These are phyloP conservation scores for Nothura maculosa DNA, from an alignment of 2,797 vertebrate genomes.

Conservation along the genomic window DNA sequence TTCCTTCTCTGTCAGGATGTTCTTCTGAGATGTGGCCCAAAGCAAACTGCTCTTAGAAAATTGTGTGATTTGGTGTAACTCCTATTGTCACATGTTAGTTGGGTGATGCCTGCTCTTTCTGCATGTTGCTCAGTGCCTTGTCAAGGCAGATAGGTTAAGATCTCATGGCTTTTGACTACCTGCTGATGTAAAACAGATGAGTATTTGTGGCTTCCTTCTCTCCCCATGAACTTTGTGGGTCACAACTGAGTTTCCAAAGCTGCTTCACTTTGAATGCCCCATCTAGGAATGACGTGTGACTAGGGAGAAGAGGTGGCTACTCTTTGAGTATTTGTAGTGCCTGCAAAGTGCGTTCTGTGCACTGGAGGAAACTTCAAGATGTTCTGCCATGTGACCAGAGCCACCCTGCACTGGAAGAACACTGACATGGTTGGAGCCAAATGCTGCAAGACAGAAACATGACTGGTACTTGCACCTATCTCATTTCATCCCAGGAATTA, in stretches of 20 bases:
- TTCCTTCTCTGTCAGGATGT: neutral
- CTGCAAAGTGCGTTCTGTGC: neutral
- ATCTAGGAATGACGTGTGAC: accelerated
- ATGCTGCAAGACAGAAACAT: neutral
- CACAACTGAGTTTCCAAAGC: neutral
- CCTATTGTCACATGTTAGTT: neutral
- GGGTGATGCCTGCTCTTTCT: neutral
- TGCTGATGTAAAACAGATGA: neutral
- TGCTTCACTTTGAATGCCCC: neutral
- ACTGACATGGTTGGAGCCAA: neutral
- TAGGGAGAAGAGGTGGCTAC: neutral
- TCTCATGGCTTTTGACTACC: neutral
- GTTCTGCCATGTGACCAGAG: no score
- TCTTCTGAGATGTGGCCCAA: neutral
- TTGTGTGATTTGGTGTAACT: neutral
- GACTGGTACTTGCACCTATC: neutral
- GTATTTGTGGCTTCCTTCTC: neutral
- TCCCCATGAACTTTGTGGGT: neutral
- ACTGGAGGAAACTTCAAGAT: no score
- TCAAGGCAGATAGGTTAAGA: neutral
- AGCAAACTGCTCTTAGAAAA: neutral
- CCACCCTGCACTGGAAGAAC: neutral
- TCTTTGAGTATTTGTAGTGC: neutral
- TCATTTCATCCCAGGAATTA: neutral
- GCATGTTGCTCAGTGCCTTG: neutral